These are phyloP conservation scores for Propithecus perrieri DNA, from an alignment of 2,797 vertebrate species.

Conservation along the genomic window DNA sequence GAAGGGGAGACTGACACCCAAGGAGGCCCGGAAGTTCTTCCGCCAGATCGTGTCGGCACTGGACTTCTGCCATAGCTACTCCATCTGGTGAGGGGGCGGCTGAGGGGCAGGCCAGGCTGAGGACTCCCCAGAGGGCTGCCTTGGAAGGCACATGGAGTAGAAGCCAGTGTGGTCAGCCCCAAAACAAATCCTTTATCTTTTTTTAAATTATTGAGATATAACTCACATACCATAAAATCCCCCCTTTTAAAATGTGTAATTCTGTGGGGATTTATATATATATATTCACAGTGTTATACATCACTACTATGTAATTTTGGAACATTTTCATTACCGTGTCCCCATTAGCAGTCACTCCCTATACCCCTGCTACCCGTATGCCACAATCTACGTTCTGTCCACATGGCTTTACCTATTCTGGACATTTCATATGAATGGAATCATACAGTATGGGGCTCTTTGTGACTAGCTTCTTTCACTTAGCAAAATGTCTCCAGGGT, in stretches of 20 bases:
- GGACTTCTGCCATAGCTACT: conserved; percentile 97
- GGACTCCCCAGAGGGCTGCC: not conserved
- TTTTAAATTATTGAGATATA: not conserved
- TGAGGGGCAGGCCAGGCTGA: not conserved
- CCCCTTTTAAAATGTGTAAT: not conserved
- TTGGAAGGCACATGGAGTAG: not conserved
- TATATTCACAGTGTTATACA: not conserved
- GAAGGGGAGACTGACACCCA: conserved; percentile 94
- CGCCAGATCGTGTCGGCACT: conserved; percentile 96
- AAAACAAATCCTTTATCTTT: not conserved
- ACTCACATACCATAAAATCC: not conserved
- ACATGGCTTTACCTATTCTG: not conserved
- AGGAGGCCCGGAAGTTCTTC: conserved; percentile 96
- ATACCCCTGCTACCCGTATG: not conserved
- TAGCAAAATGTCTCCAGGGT: not conserved
- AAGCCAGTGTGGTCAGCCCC: not conserved
- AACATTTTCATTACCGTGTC: not conserved
- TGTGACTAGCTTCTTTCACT: not conserved
- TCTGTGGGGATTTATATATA: not conserved
- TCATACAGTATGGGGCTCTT: not conserved
- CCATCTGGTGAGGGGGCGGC: conserved; percentile 91
- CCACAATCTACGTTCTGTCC: not conserved
- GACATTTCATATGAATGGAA: not conserved
- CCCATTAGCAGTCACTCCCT: not conserved
- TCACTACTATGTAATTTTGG: not conserved